These are phyloP conservation scores for honey bee (Apis mellifera) DNA, from an alignment of 1,140 invertebrate species.

Conservation along the genomic window Amel_HAv3.1 CM009945.2:7062001-7062500, in stretches of 20 bases:
- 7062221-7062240: slow-evolving; percentile 56
- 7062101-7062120: neutral
- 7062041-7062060: neutral
- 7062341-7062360: neutral
- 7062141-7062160: neutral
- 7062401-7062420: too few relatives aligned
- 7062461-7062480: too few relatives aligned
- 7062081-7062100: neutral
- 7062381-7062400: neutral
- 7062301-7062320: slow-evolving; percentile 12
- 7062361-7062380: neutral
- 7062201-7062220: slow-evolving; percentile 55
- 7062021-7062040: too few relatives aligned
- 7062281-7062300: slow-evolving; percentile 40
- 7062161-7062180: slow-evolving; percentile 3
- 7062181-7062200: slow-evolving; percentile 56
- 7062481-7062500: too few relatives aligned
- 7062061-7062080: neutral
- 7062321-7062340: neutral
- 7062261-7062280: slow-evolving; percentile 57
- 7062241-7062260: slow-evolving; percentile 64
- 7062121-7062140: neutral
- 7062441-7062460: too few relatives aligned
- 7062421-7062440: too few relatives aligned
- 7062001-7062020: slow-evolving; percentile 2